Percentiles rank a stretch among this genome's conserved stretches.
Evolutionary conservation across 2,113 vertebrate genomes (phyloP).

Genomic region (Phrynosoma blainvillii): DNA sequence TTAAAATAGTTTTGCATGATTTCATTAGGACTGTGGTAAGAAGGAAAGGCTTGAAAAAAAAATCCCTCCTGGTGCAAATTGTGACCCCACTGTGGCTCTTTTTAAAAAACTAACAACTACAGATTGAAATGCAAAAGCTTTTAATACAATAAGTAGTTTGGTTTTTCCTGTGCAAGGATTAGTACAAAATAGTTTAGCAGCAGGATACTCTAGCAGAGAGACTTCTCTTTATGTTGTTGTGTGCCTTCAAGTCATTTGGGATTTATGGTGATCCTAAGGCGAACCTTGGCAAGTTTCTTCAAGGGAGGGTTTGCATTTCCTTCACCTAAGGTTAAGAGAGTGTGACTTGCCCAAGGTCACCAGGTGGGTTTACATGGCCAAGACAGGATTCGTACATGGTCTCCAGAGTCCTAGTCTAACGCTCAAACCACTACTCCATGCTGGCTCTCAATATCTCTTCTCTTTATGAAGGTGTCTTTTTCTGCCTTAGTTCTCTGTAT

Average conservation of each 20-base stretch:
- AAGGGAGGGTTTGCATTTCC: too few relatives aligned
- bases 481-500: not conserved
- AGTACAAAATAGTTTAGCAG: not conserved
- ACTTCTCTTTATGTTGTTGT: not conserved
- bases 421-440: too few relatives aligned
- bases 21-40: not conserved
- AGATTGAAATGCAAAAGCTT: not conserved
- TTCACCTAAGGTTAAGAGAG: too few relatives aligned
- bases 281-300: too few relatives aligned
- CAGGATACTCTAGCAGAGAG: not conserved
- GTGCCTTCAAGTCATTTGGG: too few relatives aligned
- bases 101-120: too few relatives aligned
- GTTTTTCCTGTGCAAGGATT: not conserved
- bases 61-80: not conserved
- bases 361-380: too few relatives aligned
- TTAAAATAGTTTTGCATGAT: not conserved
- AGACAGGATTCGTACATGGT: too few relatives aligned
- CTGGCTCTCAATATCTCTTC: not conserved
- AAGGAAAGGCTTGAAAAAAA: not conserved
- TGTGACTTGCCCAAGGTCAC: too few relatives aligned
- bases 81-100: not conserved
- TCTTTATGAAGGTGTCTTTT: not conserved
- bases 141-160: not conserved
- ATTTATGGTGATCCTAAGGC: too few relatives aligned
- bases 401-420: too few relatives aligned